A percentile compares a stretch with the other conserved stretches of the same genome.
These are phyloP conservation scores for Labroides dimidiatus DNA, from an alignment of 2,797 vertebrate genomes.

Conservation along the genomic window DNA sequence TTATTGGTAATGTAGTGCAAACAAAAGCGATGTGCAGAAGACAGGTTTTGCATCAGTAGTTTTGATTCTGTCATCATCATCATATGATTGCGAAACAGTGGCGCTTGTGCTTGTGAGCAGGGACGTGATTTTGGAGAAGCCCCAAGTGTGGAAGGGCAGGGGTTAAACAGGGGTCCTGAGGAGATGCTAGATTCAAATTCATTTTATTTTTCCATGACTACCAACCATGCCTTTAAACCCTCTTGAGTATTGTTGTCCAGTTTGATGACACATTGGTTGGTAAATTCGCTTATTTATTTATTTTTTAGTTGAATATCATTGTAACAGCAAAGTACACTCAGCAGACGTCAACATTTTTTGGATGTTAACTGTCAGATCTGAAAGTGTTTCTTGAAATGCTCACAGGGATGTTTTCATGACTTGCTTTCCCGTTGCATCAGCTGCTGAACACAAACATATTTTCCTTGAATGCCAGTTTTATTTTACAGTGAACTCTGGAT, in stretches of 20 bases:
- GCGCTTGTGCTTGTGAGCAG: no score
- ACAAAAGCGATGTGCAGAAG: no score
- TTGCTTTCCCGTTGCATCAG: conserved; percentile 74
- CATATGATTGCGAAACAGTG: no score
- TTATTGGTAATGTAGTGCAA: no score
- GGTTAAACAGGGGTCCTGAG: no score
- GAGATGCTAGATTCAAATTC: no score
- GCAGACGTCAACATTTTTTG: conserved; percentile 39
- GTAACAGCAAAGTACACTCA: conserved; percentile 51
- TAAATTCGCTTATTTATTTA: conserved; percentile 42
- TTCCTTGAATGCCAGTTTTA: conserved; percentile 48
- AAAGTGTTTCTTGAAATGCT: conserved; percentile 42
- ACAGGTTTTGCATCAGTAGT: no score
- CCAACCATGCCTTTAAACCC: no score
- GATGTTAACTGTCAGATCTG: conserved; percentile 44
- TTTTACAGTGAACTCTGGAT: conserved; percentile 15
- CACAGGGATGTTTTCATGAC: conserved; percentile 61
- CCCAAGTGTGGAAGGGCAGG: no score
- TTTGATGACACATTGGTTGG: conserved; percentile 20
- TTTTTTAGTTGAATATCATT: conserved; percentile 50
- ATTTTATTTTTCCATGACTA: no score
- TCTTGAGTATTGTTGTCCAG: conserved; percentile 5
- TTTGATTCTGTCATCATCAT: no score
- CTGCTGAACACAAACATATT: conserved; percentile 49
- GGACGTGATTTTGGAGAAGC: no score